Base-by-base conservation (phyloP, 2,888 invertebrate genomes). In the Iselma pallidipennis region DNA sequence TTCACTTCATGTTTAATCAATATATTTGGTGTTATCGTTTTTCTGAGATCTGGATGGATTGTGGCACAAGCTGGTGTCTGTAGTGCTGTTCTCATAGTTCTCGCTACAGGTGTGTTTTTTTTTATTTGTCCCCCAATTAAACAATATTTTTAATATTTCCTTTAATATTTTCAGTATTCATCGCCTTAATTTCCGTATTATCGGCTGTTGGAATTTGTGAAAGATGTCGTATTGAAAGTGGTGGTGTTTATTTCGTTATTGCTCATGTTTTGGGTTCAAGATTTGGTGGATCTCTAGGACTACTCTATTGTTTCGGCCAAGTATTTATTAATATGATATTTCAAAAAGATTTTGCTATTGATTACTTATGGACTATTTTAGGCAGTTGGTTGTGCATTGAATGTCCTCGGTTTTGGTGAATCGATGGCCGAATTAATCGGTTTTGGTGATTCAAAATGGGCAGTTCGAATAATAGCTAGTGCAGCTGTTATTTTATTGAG, bases 171-270 rank as follows among this genome's bases (percentile, higher is more conserved):
- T 70, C 86, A 85, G 96, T 96, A 52, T 88, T 92, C 71, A 91
- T 96, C 68, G 96, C 95, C 28, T 82, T 97, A 74, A 91, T 97
- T 72, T 94, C 96, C 59, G 96, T 97, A 19, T 84, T 98, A 55
- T 96, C 97, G 70, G 96, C 96, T 21, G 95, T 98, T 62, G 98
- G 97, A 49, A 97, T 98, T 72, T 96, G 96, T 84, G 97, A 97
- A 81, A 84, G 96, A 78, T 96, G 96, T 83, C 87, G 94, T 65
- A 91, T 97, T 76, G 95, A 96, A 83, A 95, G 95, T 82, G 98
- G 98, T n/a, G 98, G 98, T 52, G 96, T 98, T 25, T 98, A 98
- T 82, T 97, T 97, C 82, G 86, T 98, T 61, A 84, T 98, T 33
- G 93, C 96, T 0, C 96, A 98, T 77, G 96, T 97, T 3, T 83